A percentile compares a stretch with the other conserved stretches of the same genome.
Conservation (phyloP, 2,113 vertebrate genomes). For the Neotragus moschatus region DNA sequence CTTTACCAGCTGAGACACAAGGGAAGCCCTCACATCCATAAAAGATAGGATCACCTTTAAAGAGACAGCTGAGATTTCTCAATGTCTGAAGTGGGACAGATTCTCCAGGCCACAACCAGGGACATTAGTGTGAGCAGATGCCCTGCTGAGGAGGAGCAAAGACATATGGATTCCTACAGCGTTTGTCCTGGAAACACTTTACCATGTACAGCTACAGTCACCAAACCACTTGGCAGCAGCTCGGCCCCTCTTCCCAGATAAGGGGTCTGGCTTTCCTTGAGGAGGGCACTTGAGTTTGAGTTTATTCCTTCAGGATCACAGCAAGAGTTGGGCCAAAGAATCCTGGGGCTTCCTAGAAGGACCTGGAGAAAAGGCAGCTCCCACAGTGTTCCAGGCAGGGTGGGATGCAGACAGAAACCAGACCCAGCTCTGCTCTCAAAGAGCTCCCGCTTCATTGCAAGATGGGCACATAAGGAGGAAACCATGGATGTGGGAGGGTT, state of each 20-base stretch:
- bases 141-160: background rate
- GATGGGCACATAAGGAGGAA: rapidly evolving
- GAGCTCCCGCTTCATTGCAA: background rate
- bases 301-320: background rate
- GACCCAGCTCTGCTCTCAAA: background rate
- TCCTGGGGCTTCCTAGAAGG: background rate
- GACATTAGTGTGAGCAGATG: background rate
- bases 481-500: background rate
- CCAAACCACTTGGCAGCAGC: background rate
- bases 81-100: background rate
- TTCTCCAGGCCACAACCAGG: background rate
- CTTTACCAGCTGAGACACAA: background rate
- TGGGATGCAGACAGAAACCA: background rate
- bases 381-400: too few species aligned
- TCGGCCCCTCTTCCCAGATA: background rate
- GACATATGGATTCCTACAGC: background rate
- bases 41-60: background rate
- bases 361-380: background rate
- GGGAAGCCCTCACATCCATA: background rate
- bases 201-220: background rate
- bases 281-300: background rate
- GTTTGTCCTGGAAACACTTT: background rate
- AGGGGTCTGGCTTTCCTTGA: background rate
- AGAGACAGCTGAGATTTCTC: background rate
- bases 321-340: background rate